These are phyloP conservation scores for Ammospiza caudacuta DNA, from an alignment of 2,113 vertebrate species.

Conservation along the genomic window DNA sequence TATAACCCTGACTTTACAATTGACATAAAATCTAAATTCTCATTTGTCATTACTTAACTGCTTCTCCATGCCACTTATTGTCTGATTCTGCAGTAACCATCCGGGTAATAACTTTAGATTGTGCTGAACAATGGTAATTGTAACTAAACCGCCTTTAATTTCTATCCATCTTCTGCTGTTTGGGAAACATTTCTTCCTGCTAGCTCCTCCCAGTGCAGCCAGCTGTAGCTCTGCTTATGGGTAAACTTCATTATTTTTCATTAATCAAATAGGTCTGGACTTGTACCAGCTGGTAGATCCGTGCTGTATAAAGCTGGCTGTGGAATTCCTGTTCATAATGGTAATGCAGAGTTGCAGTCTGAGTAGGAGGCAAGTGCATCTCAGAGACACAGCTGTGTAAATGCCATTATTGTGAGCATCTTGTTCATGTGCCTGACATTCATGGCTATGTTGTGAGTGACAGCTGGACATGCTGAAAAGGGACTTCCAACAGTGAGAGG, in stretches of 20 bases:
- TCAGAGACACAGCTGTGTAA: background rate
- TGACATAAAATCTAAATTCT: background rate
- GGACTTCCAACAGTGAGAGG: background rate
- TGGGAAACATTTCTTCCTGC: background rate
- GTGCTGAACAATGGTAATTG: background rate
- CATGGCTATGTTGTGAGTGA: rapidly evolving
- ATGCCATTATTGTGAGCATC: background rate
- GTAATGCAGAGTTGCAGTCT: background rate
- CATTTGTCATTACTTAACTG: background rate
- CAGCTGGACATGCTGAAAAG: background rate
- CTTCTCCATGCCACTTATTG: background rate
- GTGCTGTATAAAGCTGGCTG: background rate
- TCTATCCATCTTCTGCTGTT: background rate
- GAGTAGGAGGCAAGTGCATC: background rate
- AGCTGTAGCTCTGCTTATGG: background rate
- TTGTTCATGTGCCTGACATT: background rate
- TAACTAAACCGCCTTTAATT: background rate
- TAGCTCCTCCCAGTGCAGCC: background rate
- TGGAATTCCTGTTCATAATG: background rate
- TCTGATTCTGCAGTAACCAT: background rate
- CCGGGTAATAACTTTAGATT: background rate
- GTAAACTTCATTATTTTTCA: background rate
- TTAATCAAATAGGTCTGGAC: background rate
- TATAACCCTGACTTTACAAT: background rate
- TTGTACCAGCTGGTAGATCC: background rate